Conservation (phyloP, 2,797 vertebrate species). For the Nyctibius grandis region DNA sequence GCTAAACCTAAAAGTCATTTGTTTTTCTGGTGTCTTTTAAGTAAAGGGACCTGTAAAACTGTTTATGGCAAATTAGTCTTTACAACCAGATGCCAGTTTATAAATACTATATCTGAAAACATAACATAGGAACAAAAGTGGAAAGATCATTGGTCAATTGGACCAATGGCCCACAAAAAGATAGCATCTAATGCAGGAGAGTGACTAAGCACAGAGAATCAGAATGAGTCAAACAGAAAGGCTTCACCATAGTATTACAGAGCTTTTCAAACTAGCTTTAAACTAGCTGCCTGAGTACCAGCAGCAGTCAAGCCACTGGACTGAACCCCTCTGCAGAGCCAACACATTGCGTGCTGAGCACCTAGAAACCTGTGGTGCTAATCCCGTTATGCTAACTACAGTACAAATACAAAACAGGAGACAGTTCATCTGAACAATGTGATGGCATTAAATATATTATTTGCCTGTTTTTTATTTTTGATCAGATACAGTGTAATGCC, state of each 20-base stretch:
- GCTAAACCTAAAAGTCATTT: not conserved
- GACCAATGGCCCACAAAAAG: not conserved
- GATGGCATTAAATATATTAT: not conserved
- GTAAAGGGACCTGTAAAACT: not conserved
- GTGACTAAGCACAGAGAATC: not conserved
- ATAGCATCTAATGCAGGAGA: not conserved
- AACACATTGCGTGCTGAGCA: accelerated
- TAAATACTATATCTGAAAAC: not conserved
- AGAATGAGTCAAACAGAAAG: not conserved
- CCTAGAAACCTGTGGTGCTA: not conserved
- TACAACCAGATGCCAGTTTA: not conserved
- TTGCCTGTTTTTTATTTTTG: not conserved
- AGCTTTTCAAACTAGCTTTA: not conserved
- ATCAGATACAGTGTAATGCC: not conserved
- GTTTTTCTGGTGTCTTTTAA: not conserved
- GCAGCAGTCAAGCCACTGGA: not conserved
- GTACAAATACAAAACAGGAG: not conserved
- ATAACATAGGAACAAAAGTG: not conserved
- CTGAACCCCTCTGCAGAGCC: not conserved
- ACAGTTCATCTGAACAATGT: not conserved
- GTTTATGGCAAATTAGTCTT: not conserved
- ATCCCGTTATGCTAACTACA: not conserved
- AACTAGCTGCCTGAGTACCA: not conserved
- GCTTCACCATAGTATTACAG: not conserved
- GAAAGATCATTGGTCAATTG: not conserved